Evolutionary conservation across 2,888 invertebrate genomes (phyloP).

Genomic region (Lissocephala sabroskyi): DNA sequence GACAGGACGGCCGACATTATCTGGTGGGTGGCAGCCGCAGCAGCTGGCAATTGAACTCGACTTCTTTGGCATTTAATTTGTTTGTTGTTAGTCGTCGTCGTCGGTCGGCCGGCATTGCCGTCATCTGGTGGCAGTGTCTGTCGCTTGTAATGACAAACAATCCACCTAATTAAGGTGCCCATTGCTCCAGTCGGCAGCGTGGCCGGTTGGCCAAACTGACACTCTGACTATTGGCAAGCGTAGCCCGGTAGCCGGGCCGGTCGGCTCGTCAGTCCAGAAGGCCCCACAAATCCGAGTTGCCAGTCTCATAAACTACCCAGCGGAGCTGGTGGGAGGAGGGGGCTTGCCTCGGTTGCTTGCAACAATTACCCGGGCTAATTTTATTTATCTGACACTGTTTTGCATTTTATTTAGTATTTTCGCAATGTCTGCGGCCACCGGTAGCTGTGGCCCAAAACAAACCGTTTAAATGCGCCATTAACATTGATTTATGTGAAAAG

Average conservation of each 20-base stretch:
- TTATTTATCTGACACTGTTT: constrained; percentile 44
- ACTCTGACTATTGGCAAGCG: too few species aligned
- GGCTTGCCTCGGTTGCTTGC: constrained; percentile 14
- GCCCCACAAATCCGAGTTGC: not conserved
- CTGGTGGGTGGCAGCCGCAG: constrained; percentile 19
- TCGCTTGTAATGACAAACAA: not conserved
- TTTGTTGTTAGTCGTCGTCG: not conserved
- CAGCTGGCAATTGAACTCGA: constrained; percentile 10
- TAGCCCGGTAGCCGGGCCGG: too few species aligned
- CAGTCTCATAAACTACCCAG: too few species aligned
- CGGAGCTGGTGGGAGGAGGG: too few species aligned
- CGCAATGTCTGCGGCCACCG: constrained; percentile 18
- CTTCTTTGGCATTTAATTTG: constrained; percentile 6
- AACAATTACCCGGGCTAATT: constrained; percentile 53
- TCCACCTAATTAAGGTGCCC: not conserved
- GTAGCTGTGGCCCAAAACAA: constrained; percentile 18
- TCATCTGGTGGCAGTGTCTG: too few species aligned
- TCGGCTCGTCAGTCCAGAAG: too few species aligned
- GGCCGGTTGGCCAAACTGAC: not conserved
- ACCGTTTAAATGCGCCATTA: constrained; percentile 53
- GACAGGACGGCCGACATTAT: too few species aligned
- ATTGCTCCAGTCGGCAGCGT: not conserved
- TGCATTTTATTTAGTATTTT: constrained; percentile 29
- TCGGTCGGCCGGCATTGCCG: not conserved
- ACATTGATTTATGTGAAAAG: constrained; percentile 57